Conservation (phyloP, 2,113 vertebrate species). For the Mellivora capensis region DNA sequence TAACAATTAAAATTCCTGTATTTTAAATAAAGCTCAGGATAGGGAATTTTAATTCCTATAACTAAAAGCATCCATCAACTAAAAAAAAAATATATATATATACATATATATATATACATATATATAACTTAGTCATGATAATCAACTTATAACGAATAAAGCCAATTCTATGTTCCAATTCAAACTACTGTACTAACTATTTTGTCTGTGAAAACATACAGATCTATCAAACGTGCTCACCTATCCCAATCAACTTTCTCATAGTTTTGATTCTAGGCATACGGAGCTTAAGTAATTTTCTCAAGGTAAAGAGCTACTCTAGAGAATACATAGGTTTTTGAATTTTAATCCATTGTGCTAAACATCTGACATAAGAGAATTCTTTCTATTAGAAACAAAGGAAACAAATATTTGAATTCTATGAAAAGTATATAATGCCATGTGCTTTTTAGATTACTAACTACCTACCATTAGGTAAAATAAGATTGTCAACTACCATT, state of each 20-base stretch:
- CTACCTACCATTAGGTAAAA: not conserved
- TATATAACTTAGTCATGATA: not conserved
- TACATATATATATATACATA: not conserved
- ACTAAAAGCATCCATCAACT: not conserved
- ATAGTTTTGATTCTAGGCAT: not conserved
- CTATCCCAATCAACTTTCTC: not conserved
- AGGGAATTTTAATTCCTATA: not conserved
- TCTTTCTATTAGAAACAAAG: not conserved
- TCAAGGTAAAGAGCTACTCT: not conserved
- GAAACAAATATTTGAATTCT: not conserved
- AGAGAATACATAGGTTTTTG: not conserved
- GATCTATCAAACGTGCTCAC: not conserved
- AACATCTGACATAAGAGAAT: not conserved
- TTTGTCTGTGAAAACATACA: not conserved
- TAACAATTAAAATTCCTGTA: not conserved
- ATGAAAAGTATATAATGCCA: not conserved
- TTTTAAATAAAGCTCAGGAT: not conserved
- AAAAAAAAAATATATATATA: not conserved
- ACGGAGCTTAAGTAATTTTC: not conserved
- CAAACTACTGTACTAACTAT: not conserved
- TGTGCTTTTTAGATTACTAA: not conserved
- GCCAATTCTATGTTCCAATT: not conserved
- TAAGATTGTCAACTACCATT: not conserved
- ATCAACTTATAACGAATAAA: not conserved
- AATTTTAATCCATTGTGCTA: not conserved